Percentiles rank a stretch among this genome's conserved stretches.
phyloP scores from a whole-genome alignment of 2,888 invertebrate genomes.

The Leptinotarsa rubiginosa region DNA sequence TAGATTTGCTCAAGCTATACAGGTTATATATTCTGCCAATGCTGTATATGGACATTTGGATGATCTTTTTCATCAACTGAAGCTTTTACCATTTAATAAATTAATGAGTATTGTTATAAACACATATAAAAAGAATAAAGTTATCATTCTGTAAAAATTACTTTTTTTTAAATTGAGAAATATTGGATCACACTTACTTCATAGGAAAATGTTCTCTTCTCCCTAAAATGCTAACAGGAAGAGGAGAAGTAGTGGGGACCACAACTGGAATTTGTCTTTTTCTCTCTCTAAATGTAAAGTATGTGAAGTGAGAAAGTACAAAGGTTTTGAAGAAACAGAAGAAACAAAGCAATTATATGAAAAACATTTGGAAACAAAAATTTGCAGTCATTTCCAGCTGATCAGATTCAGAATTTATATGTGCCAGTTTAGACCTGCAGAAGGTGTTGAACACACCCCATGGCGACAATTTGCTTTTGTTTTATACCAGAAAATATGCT shows the following conservation, averaged over 20 bases:
- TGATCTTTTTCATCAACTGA: slow-evolving; percentile 73
- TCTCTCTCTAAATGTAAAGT: too few relatives aligned
- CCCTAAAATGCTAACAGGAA: too few relatives aligned
- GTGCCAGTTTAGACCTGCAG: slow-evolving; percentile 49
- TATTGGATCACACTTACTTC: too few relatives aligned
- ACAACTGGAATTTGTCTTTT: too few relatives aligned
- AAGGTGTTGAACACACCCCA: slow-evolving; percentile 52
- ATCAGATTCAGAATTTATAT: slow-evolving; percentile 29
- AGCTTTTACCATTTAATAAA: slow-evolving; percentile 74
- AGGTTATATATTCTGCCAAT: slow-evolving; percentile 81
- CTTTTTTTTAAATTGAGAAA: too few relatives aligned
- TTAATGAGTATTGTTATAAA: slow-evolving; percentile 75
- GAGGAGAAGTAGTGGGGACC: too few relatives aligned
- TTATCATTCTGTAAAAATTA: slow-evolving; percentile 32
- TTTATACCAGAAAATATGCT: slow-evolving; percentile 49
- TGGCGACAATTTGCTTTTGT: slow-evolving; percentile 50
- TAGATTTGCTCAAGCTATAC: slow-evolving; percentile 85
- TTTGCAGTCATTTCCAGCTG: slow-evolving; percentile 23
- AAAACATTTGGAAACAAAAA: not conserved
- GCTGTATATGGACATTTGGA: slow-evolving; percentile 85
- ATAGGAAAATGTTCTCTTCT: too few relatives aligned
- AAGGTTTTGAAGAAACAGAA: not conserved
- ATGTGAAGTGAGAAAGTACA: slow-evolving; percentile 29
- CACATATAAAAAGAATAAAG: slow-evolving; percentile 66
- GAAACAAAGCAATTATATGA: not conserved